Conservation (phyloP, 2,797 vertebrate species). For the Vespertilio murinus region DNA sequence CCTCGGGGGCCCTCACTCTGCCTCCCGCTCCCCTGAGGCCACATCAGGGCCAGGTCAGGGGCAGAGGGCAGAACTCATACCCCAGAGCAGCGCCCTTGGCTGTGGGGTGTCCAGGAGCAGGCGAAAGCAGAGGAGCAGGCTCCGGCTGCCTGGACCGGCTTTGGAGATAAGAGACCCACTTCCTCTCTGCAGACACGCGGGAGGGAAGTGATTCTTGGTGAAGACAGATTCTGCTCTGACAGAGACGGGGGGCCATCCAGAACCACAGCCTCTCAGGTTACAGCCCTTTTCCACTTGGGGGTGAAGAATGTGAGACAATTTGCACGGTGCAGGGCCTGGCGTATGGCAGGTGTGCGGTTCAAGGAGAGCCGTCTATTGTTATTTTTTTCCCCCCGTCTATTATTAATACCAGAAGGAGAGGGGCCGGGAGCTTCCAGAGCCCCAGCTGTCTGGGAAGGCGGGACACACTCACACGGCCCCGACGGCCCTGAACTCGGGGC, state of each 20-base stretch:
- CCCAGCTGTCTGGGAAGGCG: constrained; percentile 3
- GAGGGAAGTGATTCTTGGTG: not conserved
- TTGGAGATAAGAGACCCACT: not conserved
- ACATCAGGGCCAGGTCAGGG: not conserved
- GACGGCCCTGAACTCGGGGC: not conserved
- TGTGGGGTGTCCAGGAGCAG: not conserved
- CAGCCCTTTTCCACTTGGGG: not conserved
- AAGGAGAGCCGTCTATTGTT: constrained; percentile 57
- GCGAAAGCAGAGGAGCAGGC: not conserved
- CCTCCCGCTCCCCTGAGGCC: not conserved
- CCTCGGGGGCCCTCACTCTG: not conserved
- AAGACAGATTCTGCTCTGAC: not conserved
- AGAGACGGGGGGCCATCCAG: not conserved
- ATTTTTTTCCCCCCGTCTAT: too few species aligned
- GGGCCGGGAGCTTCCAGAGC: not conserved
- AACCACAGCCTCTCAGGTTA: not conserved
- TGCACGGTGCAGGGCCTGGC: not conserved
- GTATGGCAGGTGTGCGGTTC: constrained; percentile 48
- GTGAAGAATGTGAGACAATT: constrained; percentile 37
- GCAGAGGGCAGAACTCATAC: not conserved
- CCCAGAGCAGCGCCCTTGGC: not conserved
- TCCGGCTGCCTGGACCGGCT: not conserved
- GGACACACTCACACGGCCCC: not conserved
- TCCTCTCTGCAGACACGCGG: constrained; percentile 2
- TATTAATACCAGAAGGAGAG: constrained; percentile 36